Percentiles rank a stretch among this genome's conserved stretches.
phyloP scores from a whole-genome alignment of 2,888 invertebrate genomes.

The Lacanobia oleracea region DNA sequence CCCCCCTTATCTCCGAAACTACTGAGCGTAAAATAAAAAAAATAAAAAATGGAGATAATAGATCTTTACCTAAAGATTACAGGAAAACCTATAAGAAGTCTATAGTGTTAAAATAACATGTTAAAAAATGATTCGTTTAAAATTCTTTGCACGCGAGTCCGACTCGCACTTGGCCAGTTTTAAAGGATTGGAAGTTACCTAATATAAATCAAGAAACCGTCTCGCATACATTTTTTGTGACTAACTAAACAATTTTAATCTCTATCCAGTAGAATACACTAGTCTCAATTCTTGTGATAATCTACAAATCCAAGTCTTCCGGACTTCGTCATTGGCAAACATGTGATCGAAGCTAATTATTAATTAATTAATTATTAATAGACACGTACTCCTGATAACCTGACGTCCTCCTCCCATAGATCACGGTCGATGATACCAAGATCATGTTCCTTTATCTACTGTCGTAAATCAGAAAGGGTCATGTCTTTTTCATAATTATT shows the following conservation, averaged over 20 bases:
- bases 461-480: constrained; percentile 23
- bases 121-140: too few species aligned
- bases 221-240: neutral
- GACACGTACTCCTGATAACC: constrained; percentile 67
- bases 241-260: neutral
- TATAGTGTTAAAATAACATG: too few species aligned
- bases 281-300: neutral
- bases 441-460: constrained; percentile 58
- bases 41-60: too few species aligned
- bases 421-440: constrained; percentile 64
- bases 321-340: constrained; percentile 9
- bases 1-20: too few species aligned
- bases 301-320: neutral
- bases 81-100: too few species aligned
- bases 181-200: neutral
- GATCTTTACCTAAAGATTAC: too few species aligned
- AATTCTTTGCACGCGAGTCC: too few species aligned
- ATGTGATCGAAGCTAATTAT: constrained; percentile 54
- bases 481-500: neutral
- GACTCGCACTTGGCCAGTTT: neutral
- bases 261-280: neutral
- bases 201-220: neutral
- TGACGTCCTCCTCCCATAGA: constrained; percentile 60
- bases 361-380: constrained; percentile 59
- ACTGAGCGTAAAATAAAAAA: too few species aligned